Conservation (phyloP, 2,888 invertebrate genomes). For the Drosophila picticornis region DNA sequence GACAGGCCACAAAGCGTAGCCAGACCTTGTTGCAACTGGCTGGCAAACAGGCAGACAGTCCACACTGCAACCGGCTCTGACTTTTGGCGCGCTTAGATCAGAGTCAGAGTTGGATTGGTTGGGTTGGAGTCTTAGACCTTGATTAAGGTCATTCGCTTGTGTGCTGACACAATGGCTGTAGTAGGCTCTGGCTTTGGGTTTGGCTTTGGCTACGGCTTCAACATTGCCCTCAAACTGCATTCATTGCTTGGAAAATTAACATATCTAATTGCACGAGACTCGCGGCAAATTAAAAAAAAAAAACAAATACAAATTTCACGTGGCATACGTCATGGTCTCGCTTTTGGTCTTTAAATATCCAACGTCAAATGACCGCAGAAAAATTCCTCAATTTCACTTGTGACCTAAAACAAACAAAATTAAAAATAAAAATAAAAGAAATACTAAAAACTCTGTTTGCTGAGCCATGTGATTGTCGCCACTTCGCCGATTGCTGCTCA, state of each 20-base stretch:
- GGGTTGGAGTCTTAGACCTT: conserved; percentile 76
- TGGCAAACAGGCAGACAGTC: conserved; percentile 18
- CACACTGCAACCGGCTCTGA: conserved; percentile 53
- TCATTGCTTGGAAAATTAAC: conserved; percentile 51
- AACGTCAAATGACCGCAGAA: conserved; percentile 20
- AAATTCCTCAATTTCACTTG: conserved; percentile 52
- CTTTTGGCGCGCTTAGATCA: conserved; percentile 51
- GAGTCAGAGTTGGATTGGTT: conserved; percentile 19
- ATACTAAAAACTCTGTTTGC: neutral
- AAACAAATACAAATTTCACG: conserved; percentile 22
- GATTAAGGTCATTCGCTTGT: conserved; percentile 84
- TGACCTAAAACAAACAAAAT: conserved; percentile 17
- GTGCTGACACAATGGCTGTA: conserved; percentile 53
- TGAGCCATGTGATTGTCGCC: conserved; percentile 34
- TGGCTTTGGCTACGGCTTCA: neutral
- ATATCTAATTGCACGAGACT: conserved; percentile 61
- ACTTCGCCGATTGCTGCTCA: conserved; percentile 47
- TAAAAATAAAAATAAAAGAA: neutral
- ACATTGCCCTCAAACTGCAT: conserved; percentile 25
- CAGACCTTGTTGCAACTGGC: conserved; percentile 14
- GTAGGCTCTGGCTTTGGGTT: conserved; percentile 15
- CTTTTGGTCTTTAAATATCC: conserved; percentile 17
- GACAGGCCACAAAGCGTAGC: conserved; percentile 48
- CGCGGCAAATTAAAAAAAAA: conserved; percentile 31
- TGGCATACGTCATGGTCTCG: conserved; percentile 34